Evolutionary conservation across 2,113 vertebrate genomes (phyloP).

Genomic region (Pelusios castaneus): DNA sequence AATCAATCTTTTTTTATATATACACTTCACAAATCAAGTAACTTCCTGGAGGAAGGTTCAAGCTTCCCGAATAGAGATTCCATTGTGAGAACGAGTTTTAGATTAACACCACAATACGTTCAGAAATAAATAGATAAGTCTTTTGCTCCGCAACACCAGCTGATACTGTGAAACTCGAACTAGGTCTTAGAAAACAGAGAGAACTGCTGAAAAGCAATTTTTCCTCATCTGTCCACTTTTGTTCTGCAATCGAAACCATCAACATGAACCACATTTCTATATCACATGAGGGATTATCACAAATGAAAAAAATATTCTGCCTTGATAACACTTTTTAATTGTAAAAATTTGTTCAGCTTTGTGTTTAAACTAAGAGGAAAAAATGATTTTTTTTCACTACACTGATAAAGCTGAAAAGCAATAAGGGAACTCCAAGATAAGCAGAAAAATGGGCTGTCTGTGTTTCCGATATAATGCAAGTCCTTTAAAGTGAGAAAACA

Average conservation of each 20-base stretch:
- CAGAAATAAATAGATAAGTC: constrained; percentile 69
- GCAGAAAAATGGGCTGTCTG: rapidly evolving
- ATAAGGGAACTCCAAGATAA: neutral
- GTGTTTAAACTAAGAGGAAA: constrained; percentile 15
- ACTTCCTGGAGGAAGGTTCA: constrained; percentile 67
- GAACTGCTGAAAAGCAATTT: constrained; percentile 50
- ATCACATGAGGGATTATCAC: neutral
- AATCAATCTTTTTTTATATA: constrained; percentile 52
- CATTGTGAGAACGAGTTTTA: constrained; percentile 56
- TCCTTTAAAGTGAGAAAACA: neutral
- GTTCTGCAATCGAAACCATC: neutral
- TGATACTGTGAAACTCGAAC: neutral
- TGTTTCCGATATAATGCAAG: neutral
- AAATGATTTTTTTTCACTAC: neutral
- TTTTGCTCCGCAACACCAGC: neutral
- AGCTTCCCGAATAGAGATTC: constrained; percentile 60
- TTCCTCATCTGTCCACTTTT: neutral
- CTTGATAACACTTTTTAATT: neutral
- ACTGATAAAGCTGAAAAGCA: constrained; percentile 44
- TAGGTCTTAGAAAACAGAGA: constrained; percentile 29
- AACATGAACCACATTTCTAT: neutral
- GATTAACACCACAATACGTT: constrained; percentile 68
- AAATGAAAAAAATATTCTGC: neutral
- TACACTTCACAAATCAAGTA: constrained; percentile 69
- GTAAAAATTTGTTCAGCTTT: neutral